phyloP scores from a whole-genome alignment of 2,888 invertebrate genomes.

The Agriopis leucophaearia region DNA sequence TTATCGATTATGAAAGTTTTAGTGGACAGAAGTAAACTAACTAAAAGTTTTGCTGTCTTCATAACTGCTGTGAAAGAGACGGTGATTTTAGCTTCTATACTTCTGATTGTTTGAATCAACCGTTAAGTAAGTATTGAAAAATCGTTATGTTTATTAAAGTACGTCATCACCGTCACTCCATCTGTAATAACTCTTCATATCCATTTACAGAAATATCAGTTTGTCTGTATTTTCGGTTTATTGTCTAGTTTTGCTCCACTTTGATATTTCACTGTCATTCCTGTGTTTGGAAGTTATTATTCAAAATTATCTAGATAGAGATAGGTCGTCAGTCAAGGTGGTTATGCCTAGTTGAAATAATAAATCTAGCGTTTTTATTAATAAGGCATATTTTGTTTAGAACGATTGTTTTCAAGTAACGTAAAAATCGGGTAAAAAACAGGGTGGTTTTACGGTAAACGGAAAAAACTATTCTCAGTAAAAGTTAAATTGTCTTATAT shows the following conservation, averaged over 20 bases:
- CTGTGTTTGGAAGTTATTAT: neutral
- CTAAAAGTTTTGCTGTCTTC: neutral
- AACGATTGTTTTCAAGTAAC: no score
- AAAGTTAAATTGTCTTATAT: no score
- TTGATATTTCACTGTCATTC: constrained; percentile 32
- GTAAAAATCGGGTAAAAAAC: no score
- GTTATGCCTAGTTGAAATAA: neutral
- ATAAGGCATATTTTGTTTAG: no score
- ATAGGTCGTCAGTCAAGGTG: neutral
- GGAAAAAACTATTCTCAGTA: no score
- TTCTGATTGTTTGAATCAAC: no score
- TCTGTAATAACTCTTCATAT: constrained; percentile 9
- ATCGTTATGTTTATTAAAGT: neutral
- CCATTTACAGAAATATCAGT: constrained; percentile 52
- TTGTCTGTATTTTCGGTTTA: constrained; percentile 46
- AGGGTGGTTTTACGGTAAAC: no score
- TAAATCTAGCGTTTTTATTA: neutral
- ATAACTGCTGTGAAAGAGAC: neutral
- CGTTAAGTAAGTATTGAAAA: no score
- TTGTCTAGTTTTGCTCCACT: constrained; percentile 13
- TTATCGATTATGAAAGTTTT: no score
- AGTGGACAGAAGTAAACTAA: no score
- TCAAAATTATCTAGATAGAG: neutral
- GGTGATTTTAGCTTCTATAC: no score
- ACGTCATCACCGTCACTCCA: neutral